These are phyloP conservation scores for Glossosoma conforme DNA, from an alignment of 1,140 invertebrate species.

Conservation along the genomic window DNA sequence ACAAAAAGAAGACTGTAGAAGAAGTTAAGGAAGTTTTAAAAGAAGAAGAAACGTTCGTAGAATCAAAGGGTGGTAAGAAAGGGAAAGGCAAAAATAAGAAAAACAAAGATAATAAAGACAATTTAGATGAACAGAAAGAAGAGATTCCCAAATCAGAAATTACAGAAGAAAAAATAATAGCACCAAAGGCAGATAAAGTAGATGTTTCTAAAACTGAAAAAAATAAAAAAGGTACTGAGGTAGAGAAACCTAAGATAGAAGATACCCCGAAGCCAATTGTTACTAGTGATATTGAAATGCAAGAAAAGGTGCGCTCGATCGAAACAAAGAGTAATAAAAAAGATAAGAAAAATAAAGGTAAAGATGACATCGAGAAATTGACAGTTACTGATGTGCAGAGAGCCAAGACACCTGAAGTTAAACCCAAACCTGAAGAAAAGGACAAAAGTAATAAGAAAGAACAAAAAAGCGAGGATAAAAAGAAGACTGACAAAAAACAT, in stretches of 20 bases:
- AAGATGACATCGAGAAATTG: conserved; percentile 11
- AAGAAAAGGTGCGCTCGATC: not conserved
- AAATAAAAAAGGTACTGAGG: not conserved
- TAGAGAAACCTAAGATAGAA: not conserved
- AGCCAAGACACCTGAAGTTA: not conserved
- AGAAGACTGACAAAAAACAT: conserved; percentile 1
- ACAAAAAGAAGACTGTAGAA: not conserved
- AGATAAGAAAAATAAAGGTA: conserved; percentile 19
- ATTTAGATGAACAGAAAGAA: conserved; percentile 1
- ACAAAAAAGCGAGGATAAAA: not conserved
- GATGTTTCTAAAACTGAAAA: conserved; percentile 6
- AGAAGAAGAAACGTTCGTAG: not conserved
- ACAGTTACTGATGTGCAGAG: conserved; percentile 1
- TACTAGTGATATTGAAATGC: conserved; percentile 2
- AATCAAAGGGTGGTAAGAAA: conserved; percentile 7
- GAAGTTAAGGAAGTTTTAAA: conserved; percentile 1
- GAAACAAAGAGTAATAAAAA: conserved; percentile 17
- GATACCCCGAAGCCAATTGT: not conserved
- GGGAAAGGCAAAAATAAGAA: conserved; percentile 10
- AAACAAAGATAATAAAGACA: conserved; percentile 8
- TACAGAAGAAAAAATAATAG: not conserved
- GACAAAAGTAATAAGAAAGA: conserved; percentile 4
- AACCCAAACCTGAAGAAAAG: not conserved
- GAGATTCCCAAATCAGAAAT: not conserved
- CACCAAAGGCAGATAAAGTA: not conserved